Evolutionary conservation across 2,888 invertebrate genomes (phyloP).

Genomic region (Plutella xylostella): DNA sequence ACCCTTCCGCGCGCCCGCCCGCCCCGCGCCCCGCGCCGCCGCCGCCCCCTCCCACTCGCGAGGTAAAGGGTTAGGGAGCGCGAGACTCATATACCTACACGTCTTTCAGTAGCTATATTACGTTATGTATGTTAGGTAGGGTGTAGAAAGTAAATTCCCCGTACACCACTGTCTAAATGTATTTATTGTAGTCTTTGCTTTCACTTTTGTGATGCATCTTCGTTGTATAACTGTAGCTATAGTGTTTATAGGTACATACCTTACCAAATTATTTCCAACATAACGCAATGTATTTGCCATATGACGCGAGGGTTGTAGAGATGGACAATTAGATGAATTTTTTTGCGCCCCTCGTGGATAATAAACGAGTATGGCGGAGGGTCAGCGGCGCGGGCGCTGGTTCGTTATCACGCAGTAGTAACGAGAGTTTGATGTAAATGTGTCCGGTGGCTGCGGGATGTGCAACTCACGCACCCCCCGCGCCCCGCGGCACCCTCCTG

Average conservation of each 20-base stretch:
- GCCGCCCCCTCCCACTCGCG: conserved; percentile 41
- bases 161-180: neutral
- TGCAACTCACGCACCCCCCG: conserved; percentile 26
- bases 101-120: too few species aligned
- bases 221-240: too few species aligned
- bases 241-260: too few species aligned
- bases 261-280: too few species aligned
- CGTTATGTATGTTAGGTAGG: too few species aligned
- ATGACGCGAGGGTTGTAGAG: too few species aligned
- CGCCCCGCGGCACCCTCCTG: conserved; percentile 16
- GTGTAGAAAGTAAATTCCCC: neutral
- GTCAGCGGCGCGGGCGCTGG: conserved; percentile 26
- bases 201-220: neutral
- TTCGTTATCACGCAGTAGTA: conserved; percentile 24
- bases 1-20: conserved; percentile 62
- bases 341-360: too few species aligned
- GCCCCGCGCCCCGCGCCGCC: conserved; percentile 34
- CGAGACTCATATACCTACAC: conserved; percentile 21
- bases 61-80: conserved; percentile 59
- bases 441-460: conserved; percentile 23
- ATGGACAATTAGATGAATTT: too few species aligned
- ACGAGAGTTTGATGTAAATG: conserved; percentile 61
- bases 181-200: neutral
- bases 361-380: neutral
- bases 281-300: too few species aligned